Evolutionary conservation across 37 sponge, comb jelly and placozoan genomes (phyloP), one percentile per base, ranked within the genome.

Genomic region (Geodia barretti): DNA sequence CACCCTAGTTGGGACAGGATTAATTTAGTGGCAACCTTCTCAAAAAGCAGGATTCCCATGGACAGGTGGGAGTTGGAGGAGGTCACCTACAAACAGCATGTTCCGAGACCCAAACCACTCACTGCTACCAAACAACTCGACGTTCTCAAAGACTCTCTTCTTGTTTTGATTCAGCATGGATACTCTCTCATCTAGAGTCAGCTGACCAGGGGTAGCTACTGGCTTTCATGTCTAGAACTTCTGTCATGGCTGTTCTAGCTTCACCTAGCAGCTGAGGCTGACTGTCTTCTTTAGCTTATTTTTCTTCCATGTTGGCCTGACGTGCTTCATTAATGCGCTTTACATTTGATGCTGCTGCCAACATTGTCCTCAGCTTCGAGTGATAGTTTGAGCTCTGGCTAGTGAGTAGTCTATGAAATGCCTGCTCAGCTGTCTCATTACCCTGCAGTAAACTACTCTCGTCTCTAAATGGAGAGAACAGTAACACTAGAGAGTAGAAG

Each of bases 151-250:
- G 41, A 89, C 40, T 2, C 80, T 30, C 23, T 40, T 62, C 76
- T 89, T 84, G 58, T 89, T 84, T 39, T 40, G 17, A 79, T 89
- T 83, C 4, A 89, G 68, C 89, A 84, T 89, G 20, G 66, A 25
- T 5, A 83, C 71, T n/a, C 80, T 58, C 71, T 81, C 70, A 4
- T 74, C 82, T 9, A 81, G 62, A 26, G 35, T 68, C 24, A 81
- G 19, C n/a, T n/a, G n/a, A n/a, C n/a, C n/a, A n/a, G 17, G 39
- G 19, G 64, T 35, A 28, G 17, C 5, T 23, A 25, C 76, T 36
- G 20, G 37, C 34, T 26, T 64, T 20, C 3, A 67, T 14, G 0
- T 77, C 79, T 9, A 40, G 41, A 37, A 81, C 32, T 61, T 78
- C 80, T 21, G 78, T 30, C 84, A 89, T 78, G 20, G 79, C 70